Percentiles rank a stretch among this genome's conserved stretches.
Evolutionary conservation across 2,888 invertebrate species (phyloP).

Genomic region (Panopea generosa): DNA sequence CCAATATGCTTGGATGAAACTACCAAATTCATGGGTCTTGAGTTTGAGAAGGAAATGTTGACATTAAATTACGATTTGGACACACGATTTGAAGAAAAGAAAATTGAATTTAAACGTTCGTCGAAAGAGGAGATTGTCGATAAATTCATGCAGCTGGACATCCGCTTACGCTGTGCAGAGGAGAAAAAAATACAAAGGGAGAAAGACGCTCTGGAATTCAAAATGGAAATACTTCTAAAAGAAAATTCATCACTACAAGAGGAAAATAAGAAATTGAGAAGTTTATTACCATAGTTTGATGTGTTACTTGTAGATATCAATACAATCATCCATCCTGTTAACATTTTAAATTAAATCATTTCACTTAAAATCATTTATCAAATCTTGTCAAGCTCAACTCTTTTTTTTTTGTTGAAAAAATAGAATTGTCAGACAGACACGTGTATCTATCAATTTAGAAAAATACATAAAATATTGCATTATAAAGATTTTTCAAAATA

Average conservation of each 20-base stretch:
- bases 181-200: not conserved
- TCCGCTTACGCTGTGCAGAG: not conserved
- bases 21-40: constrained; percentile 44
- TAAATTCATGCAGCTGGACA: constrained; percentile 27
- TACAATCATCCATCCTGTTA: too few species aligned
- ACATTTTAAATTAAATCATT: too few species aligned
- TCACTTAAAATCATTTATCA: too few species aligned
- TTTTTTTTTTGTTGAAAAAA: too few species aligned
- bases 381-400: too few species aligned
- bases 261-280: constrained; percentile 57
- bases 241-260: constrained; percentile 56
- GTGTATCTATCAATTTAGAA: too few species aligned
- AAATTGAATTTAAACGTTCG: not conserved
- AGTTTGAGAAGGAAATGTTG: constrained; percentile 54
- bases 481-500: too few species aligned
- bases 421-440: too few species aligned
- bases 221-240: constrained; percentile 29
- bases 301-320: constrained; percentile 1
- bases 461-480: too few species aligned
- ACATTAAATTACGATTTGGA: not conserved
- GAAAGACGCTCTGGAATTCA: constrained; percentile 3
- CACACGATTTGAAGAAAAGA: not conserved
- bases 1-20: constrained; percentile 40
- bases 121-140: constrained; percentile 27
- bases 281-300: constrained; percentile 20